These are phyloP conservation scores for Cremastobaeus sp. DNA, from an alignment of 2,888 invertebrate species.

Conservation along the genomic window DNA sequence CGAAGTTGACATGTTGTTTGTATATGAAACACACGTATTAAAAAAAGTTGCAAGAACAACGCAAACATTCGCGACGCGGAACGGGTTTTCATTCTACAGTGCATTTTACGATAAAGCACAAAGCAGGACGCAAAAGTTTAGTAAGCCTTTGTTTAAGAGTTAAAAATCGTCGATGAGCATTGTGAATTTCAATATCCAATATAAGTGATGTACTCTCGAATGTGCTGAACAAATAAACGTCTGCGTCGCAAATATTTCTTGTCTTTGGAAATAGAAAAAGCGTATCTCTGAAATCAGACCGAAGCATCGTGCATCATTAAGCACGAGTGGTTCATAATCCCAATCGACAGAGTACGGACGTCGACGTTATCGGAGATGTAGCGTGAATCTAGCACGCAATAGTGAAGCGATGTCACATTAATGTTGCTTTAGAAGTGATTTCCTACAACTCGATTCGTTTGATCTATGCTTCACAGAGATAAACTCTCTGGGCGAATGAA, in stretches of 20 bases:
- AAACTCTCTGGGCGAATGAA: constrained; percentile 27
- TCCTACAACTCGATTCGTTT: constrained; percentile 46
- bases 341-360: constrained; percentile 33
- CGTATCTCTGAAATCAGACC: constrained; percentile 22
- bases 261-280: constrained; percentile 40
- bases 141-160: constrained; percentile 24
- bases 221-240: constrained; percentile 34
- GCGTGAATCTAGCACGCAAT: constrained; percentile 40
- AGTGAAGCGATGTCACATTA: constrained; percentile 51
- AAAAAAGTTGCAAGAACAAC: no score
- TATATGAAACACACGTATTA: no score
- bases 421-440: constrained; percentile 45
- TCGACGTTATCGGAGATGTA: constrained; percentile 32
- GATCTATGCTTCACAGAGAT: constrained; percentile 38
- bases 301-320: constrained; percentile 43
- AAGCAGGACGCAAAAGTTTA: no score
- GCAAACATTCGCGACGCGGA: no score
- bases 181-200: constrained; percentile 27
- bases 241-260: constrained; percentile 21
- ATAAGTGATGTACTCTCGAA: constrained; percentile 9
- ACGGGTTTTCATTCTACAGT: no score
- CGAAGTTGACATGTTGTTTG: no score
- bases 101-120: no score
- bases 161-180: constrained; percentile 38
- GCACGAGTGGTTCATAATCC: constrained; percentile 35